Percentiles rank a stretch among this genome's conserved stretches.
phyloP scores from a whole-genome alignment of 2,113 vertebrate genomes.

The Semicossyphus pulcher region DNA sequence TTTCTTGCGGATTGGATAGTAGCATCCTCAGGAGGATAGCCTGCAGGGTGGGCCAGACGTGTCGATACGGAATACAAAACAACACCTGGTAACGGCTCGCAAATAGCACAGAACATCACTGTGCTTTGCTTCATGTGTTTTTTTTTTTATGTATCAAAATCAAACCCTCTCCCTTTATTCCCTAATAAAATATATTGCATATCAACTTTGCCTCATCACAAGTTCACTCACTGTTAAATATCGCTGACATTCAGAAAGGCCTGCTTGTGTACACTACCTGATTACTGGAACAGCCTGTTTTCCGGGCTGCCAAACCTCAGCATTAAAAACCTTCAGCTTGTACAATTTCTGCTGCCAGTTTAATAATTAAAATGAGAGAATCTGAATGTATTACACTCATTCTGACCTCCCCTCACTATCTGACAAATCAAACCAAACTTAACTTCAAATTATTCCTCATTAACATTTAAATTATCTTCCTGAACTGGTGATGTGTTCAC shows the following conservation, averaged over 20 bases:
- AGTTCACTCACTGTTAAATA: neutral
- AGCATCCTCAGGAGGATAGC: slow-evolving; percentile 24
- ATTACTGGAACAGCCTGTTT: neutral
- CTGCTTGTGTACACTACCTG: neutral
- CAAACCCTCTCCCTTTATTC: neutral
- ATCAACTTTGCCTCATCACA: neutral
- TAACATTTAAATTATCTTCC: slow-evolving; percentile 1
- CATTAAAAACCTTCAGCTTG: slow-evolving; percentile 12
- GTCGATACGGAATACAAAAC: slow-evolving; percentile 27
- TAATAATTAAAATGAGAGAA: neutral
- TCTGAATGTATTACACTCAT: slow-evolving; percentile 6
- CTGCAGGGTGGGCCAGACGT: neutral
- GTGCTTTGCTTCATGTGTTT: slow-evolving; percentile 3
- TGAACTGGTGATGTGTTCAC: too few species aligned
- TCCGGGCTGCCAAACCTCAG: slow-evolving; percentile 4
- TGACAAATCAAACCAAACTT: too few species aligned
- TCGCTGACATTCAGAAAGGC: neutral
- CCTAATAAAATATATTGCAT: neutral
- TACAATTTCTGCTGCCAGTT: neutral
- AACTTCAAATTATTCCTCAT: neutral
- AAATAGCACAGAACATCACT: slow-evolving; percentile 2
- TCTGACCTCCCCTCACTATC: neutral
- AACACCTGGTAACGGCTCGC: slow-evolving; percentile 30
- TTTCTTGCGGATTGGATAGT: slow-evolving; percentile 34
- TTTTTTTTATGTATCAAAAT: slow-evolving; percentile 31